Percentiles rank a stretch among this genome's conserved stretches.
Conservation (phyloP, 2,113 vertebrate genomes). For the Bombycilla garrulus region DNA sequence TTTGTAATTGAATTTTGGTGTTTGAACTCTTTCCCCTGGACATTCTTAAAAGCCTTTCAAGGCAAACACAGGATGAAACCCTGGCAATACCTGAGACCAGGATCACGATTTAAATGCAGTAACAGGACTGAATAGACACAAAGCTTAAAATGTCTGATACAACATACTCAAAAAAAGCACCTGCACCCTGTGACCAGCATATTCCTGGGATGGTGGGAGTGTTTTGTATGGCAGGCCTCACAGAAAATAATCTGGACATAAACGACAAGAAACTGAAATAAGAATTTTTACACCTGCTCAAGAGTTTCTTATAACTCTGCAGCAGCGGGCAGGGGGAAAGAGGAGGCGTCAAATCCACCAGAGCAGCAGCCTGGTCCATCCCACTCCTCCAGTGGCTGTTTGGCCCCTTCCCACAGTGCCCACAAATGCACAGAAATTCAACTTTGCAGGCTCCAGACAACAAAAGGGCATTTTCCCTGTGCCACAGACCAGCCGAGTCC, state of each 20-base stretch:
- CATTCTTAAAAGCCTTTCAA: not conserved
- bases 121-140: not conserved
- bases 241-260: not conserved
- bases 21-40: not conserved
- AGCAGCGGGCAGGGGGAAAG: not conserved
- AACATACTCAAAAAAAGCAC: not conserved
- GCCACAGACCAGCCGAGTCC: not conserved
- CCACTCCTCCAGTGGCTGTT: not conserved
- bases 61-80: not conserved
- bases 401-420: not conserved
- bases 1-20: not conserved
- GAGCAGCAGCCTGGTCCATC: not conserved
- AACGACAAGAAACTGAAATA: not conserved
- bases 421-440: not conserved
- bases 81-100: not conserved
- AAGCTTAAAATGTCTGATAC: not conserved
- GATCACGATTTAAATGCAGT: not conserved
- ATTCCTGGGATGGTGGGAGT: not conserved
- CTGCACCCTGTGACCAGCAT: not conserved
- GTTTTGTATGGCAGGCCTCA: not conserved
- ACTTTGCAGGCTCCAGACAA: not conserved
- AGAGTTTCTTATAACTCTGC: not conserved
- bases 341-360: not conserved
- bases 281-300: not conserved
- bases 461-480: not conserved